Base-by-base conservation (phyloP, 2,113 vertebrate species). In the Neomonachus schauinslandi region DNA sequence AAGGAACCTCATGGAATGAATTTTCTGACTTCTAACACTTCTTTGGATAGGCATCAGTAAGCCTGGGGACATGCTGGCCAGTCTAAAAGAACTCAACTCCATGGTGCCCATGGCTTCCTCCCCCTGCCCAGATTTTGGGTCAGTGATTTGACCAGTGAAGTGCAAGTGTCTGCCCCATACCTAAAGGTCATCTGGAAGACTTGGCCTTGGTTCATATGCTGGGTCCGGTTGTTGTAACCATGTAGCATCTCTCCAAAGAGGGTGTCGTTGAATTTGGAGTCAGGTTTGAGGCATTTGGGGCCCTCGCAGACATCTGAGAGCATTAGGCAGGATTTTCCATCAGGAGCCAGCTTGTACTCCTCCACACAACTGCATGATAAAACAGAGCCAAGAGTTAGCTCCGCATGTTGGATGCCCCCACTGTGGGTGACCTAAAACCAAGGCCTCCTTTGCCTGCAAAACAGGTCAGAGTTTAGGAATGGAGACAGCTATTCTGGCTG, bases 101-200 rank as follows among this genome's bases (percentile, higher is more conserved):
- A 39, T 1, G 2, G 1, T 16, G 1, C 55, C 13, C 51, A 59
- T 31, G 31, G 42, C 42, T 71, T n/a, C 42, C 28, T 39, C 39
- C 57, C 77, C 28, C 2, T 18, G 1, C 36, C 51, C 14, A 87
- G 59, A 67, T 18, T 87, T 31, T 53, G 33, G n/a, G 19, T n/a
- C 11, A 72, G 7, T 26, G 26, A 57, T 18, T 71, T 7, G 16
- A 15, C 11, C 13, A 36, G 7, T 5, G 57, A 65, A 22, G 33
- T 67, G 1, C 24, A 90, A 39, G 33, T 33, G 12, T 28, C 1
- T 6, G 53, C 18, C 53, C 51, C 97, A 79, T 99, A 99, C 99
- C 99, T 99, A 98, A 99, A 99, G 28, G 99, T 99, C 99, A 99
- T 99, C 98, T 99, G 99, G 99, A 99, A 99, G 96, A 99, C 99